phyloP scores from a whole-genome alignment of 2,113 vertebrate species.

The Caranx ignobilis region DNA sequence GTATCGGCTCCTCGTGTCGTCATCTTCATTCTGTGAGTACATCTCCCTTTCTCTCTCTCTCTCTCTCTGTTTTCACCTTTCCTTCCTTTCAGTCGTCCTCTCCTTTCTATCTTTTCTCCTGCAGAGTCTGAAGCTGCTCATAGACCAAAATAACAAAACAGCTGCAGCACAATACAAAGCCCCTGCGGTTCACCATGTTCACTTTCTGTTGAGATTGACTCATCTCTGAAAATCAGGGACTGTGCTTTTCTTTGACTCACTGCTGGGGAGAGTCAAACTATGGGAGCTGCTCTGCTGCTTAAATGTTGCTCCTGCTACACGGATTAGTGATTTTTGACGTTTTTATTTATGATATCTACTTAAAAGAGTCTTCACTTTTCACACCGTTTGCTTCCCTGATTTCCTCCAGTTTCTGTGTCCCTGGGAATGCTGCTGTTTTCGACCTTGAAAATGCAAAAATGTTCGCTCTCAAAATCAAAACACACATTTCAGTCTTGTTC shows the following conservation, averaged over 20 bases:
- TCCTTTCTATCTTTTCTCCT: background rate
- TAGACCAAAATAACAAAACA: too few species aligned
- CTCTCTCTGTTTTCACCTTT: too few species aligned
- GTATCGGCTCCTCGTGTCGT: conserved; percentile 72
- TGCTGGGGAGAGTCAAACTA: background rate
- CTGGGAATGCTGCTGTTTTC: too few species aligned
- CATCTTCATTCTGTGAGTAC: conserved; percentile 83
- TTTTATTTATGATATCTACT: background rate
- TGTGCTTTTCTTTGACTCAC: background rate
- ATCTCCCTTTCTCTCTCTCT: background rate
- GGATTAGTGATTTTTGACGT: background rate
- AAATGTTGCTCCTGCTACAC: too few species aligned
- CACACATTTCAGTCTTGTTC: too few species aligned
- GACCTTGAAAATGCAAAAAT: too few species aligned
- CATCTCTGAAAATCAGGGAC: background rate
- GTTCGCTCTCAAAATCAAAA: background rate
- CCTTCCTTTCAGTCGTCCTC: background rate
- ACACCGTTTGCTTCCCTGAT: background rate
- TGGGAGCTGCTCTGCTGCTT: background rate
- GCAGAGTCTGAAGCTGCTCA: background rate
- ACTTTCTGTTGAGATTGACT: background rate
- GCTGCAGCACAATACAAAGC: background rate
- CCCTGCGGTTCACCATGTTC: background rate
- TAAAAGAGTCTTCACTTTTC: background rate
- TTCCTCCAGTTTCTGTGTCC: background rate